Conservation (phyloP, 2,888 invertebrate genomes). For the Schrankia costaestrigalis region DNA sequence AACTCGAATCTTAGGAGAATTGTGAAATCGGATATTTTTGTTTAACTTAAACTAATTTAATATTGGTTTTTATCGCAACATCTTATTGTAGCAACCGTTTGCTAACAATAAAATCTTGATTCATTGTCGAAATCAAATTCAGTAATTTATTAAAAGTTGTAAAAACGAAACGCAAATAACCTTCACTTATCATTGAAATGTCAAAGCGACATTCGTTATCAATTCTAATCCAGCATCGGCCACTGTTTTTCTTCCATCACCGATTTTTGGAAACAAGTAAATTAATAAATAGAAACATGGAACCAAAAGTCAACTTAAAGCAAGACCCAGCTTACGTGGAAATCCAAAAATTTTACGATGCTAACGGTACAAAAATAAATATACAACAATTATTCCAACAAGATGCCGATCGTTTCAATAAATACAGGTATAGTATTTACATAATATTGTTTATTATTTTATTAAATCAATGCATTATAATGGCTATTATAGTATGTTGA, state of each 20-base stretch:
- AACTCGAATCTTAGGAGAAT: too few relatives aligned
- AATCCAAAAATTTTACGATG: slow-evolving; percentile 87
- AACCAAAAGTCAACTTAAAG: slow-evolving; percentile 64
- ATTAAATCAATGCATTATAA: too few relatives aligned
- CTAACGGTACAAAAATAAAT: slow-evolving; percentile 86
- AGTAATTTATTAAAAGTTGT: not conserved
- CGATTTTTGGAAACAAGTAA: slow-evolving; percentile 35
- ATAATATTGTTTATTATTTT: too few relatives aligned
- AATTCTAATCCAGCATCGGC: slow-evolving; percentile 46
- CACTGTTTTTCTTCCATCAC: slow-evolving; percentile 36
- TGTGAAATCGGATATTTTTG: too few relatives aligned
- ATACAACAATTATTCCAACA: slow-evolving; percentile 90
- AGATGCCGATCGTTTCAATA: slow-evolving; percentile 91
- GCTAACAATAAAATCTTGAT: too few relatives aligned
- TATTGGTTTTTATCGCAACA: too few relatives aligned
- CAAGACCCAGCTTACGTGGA: slow-evolving; percentile 87
- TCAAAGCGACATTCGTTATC: slow-evolving; percentile 71
- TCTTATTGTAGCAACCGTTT: too few relatives aligned
- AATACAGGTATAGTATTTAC: slow-evolving; percentile 88
- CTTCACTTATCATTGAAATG: slow-evolving; percentile 76
- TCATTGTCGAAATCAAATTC: too few relatives aligned
- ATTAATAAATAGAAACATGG: slow-evolving; percentile 58
- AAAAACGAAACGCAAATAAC: slow-evolving; percentile 61
- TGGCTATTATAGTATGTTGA: too few relatives aligned
- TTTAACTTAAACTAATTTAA: too few relatives aligned